Conservation (phyloP, 2,113 vertebrate species). For the Prolemur simus region DNA sequence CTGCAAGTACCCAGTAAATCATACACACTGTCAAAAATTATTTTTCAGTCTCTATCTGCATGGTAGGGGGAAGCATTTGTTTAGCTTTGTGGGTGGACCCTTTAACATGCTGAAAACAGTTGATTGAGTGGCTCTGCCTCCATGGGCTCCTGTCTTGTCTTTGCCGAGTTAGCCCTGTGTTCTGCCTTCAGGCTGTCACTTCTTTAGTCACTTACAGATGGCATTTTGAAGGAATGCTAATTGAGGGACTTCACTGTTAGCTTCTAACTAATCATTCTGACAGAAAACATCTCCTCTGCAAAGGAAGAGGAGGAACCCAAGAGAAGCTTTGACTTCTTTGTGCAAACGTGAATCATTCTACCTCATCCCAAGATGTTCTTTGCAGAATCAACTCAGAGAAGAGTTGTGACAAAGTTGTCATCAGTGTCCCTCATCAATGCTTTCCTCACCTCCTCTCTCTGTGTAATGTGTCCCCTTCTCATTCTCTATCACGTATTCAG, state of each 20-base stretch:
- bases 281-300: background rate
- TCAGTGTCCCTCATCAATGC: background rate
- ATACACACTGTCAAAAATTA: background rate
- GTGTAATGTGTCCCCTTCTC: background rate
- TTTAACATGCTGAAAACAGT: fast-evolving
- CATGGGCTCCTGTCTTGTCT: background rate
- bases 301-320: background rate
- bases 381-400: background rate
- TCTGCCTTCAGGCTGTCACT: constrained; percentile 40
- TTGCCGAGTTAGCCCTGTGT: background rate
- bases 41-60: background rate
- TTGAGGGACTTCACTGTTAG: constrained; percentile 42
- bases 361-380: fast-evolving
- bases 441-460: too few species aligned
- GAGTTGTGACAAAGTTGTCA: too few species aligned
- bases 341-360: fast-evolving
- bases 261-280: constrained; percentile 53
- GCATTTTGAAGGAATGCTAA: constrained; percentile 59
- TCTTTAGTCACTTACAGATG: constrained; percentile 48
- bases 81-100: background rate
- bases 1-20: background rate
- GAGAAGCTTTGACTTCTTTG: background rate
- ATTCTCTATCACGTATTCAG: fast-evolving
- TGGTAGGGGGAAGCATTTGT: background rate
- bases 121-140: background rate